Conservation (phyloP, 2,888 invertebrate genomes). For the Rotaria sp. region DNA sequence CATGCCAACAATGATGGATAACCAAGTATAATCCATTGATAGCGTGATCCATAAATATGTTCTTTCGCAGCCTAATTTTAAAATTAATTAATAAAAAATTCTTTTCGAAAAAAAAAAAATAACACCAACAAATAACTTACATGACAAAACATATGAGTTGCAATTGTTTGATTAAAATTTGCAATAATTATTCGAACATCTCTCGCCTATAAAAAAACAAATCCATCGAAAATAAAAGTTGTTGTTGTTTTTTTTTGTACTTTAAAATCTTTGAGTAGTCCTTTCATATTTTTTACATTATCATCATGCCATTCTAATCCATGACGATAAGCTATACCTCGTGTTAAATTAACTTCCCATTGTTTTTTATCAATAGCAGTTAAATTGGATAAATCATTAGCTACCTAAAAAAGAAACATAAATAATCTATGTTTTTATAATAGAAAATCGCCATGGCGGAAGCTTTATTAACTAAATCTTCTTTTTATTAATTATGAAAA, state of each 20-base stretch:
- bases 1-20: not conserved
- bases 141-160: not conserved
- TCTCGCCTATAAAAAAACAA: not conserved
- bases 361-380: not conserved
- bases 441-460: too few relatives aligned
- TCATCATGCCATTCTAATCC: not conserved
- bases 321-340: not conserved
- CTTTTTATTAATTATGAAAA: too few relatives aligned
- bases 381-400: not conserved
- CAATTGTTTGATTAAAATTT: not conserved
- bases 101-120: too few relatives aligned
- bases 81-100: not conserved
- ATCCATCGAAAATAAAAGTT: too few relatives aligned
- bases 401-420: not conserved
- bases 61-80: not conserved
- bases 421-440: not conserved
- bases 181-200: slow-evolving; percentile 9
- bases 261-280: not conserved
- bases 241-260: not conserved
- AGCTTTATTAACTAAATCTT: too few relatives aligned
- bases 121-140: too few relatives aligned
- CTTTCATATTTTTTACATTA: not conserved
- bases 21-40: slow-evolving; percentile 40
- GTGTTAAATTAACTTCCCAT: slow-evolving; percentile 3
- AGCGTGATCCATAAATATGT: slow-evolving; percentile 32